Base-by-base conservation (phyloP, 2,888 invertebrate species). In the Campaea margaritaria region DNA sequence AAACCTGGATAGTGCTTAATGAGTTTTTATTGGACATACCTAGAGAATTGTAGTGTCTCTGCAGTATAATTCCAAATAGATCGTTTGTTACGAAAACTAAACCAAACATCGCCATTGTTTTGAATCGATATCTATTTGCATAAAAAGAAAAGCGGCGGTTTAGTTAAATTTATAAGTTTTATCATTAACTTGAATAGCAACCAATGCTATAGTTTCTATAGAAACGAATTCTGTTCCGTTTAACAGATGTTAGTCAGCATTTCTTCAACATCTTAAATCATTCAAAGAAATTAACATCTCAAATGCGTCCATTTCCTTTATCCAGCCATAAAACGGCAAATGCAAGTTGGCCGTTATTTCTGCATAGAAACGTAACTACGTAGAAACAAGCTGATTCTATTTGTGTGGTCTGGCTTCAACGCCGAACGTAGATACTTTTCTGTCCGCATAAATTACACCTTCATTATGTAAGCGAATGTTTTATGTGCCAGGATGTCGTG, bases 401-500 rank as follows among this genome's bases (percentile, higher is more conserved):
- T 72, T 80, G 82, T 82, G 81, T 83, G 83, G 83, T 82, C 82
- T 75, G 67, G 66, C 69, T 67, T 68, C 74, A 69, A 67, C 64
- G 71, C 72, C 70, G 70, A 83, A 85, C 85, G 87, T 79, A 79
- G 83, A 87, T 87, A 68, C 81, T 81, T 81, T 85, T 84, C 84
- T 85, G 85, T 79, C 82, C 64, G 87, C 83, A 89, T 89, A 89
- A 86, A 88, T 89, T 83, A 86, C 79, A n/a, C 76, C 78, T 86
- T 84, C 83, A 86, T 86, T 90, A 89, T 81, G 83, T 82, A 81
- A 77, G 79, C 76, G 82, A 86, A 87, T 89, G 88, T 82, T 89
- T 89, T 89, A 88, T 83, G 77, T 71, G 67, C 52, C 87, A 85
- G 89, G 89, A 91, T 89, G 85, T 86, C 81, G 83, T 86, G 88